Percentiles rank a stretch among this genome's conserved stretches.
Conservation (phyloP, 2,113 vertebrate genomes). For the Onychorhynchus coronatus region DNA sequence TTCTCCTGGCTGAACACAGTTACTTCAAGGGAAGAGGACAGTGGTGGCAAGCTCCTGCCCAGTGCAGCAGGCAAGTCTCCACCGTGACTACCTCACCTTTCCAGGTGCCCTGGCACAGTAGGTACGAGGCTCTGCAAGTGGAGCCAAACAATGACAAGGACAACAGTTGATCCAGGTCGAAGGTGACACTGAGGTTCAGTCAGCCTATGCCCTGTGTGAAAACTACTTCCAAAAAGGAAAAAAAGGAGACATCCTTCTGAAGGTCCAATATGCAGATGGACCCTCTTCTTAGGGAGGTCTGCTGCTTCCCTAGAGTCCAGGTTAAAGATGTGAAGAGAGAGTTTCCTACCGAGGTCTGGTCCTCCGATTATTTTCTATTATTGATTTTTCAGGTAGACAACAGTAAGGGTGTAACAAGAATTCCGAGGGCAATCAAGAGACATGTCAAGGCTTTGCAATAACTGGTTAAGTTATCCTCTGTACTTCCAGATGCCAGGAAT, state of each 20-base stretch:
- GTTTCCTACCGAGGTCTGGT: background rate
- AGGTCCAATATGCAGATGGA: background rate
- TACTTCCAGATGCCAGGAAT: background rate
- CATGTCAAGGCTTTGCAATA: background rate
- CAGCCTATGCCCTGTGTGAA: background rate
- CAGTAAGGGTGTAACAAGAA: background rate
- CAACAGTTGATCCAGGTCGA: background rate
- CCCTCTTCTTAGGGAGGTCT: background rate
- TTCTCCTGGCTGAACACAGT: background rate
- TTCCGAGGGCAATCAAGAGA: background rate
- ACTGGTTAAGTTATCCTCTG: background rate
- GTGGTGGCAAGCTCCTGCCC: background rate
- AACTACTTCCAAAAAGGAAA: background rate
- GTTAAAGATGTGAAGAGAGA: background rate
- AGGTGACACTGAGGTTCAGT: background rate
- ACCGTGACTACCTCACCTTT: background rate
- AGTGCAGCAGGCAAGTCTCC: background rate
- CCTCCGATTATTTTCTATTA: background rate
- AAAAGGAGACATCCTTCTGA: background rate
- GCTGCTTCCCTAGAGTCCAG: background rate
- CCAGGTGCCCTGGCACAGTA: background rate
- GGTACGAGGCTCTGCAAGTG: fast-evolving
- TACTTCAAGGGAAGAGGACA: background rate
- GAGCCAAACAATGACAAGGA: background rate
- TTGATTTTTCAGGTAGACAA: background rate